Evolutionary conservation across 2,113 vertebrate species (phyloP).

Genomic region (Ammodytes dubius): DNA sequence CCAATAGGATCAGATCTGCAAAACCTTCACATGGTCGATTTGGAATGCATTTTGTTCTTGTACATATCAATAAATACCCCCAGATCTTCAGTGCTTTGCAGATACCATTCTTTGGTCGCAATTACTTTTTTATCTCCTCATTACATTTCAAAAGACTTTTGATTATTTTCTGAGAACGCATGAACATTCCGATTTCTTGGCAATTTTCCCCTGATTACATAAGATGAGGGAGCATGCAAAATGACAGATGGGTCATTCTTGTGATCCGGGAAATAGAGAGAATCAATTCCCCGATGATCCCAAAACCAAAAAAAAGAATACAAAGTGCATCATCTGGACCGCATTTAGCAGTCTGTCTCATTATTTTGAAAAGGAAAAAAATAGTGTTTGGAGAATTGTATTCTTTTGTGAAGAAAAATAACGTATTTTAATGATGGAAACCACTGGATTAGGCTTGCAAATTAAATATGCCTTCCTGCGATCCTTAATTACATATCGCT

Average conservation of each 20-base stretch:
- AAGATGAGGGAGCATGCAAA: conserved; percentile 54
- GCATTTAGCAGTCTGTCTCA: conserved; percentile 61
- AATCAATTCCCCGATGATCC: conserved; percentile 67
- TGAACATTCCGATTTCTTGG: conserved; percentile 60
- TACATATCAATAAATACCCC: conserved; percentile 29
- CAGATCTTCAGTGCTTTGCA: conserved; percentile 14
- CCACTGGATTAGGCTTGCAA: conserved; percentile 47
- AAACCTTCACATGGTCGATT: background rate
- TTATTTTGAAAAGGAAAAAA: conserved; percentile 44
- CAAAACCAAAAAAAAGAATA: conserved; percentile 53
- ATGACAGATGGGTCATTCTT: conserved; percentile 76
- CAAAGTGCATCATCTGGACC: conserved; percentile 66
- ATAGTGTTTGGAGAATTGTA: conserved; percentile 46
- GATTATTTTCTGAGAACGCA: conserved; percentile 64
- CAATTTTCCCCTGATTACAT: conserved; percentile 67
- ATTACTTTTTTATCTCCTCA: conserved; percentile 37
- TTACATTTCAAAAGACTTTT: conserved; percentile 65
- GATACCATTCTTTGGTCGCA: conserved; percentile 25
- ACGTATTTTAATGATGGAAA: conserved; percentile 61
- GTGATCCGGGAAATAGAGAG: conserved; percentile 52
- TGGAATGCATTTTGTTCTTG: background rate
- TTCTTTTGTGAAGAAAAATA: conserved; percentile 29
- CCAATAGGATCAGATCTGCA: background rate
- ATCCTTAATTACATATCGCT: conserved; percentile 4
- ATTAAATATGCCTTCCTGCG: conserved; percentile 12